phyloP scores from a whole-genome alignment of 2,797 vertebrate species.

The Galaxias olidus region DNA sequence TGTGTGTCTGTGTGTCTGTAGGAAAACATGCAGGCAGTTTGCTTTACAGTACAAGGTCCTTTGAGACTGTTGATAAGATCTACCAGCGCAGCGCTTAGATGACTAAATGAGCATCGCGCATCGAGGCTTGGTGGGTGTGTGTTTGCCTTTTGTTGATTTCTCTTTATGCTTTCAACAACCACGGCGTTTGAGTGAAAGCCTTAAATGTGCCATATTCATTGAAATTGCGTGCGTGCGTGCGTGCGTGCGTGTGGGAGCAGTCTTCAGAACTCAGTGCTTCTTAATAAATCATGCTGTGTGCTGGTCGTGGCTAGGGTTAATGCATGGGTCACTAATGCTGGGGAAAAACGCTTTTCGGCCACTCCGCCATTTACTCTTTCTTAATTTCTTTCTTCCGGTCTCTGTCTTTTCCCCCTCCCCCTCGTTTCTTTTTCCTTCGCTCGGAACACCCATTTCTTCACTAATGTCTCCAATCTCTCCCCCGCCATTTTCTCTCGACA shows the following conservation, averaged over 20 bases:
- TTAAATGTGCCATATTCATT: not conserved
- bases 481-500: not conserved
- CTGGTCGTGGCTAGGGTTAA: conserved; percentile 50
- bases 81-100: conserved; percentile 57
- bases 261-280: conserved; percentile 21
- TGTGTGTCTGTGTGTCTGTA: not conserved
- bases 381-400: conserved; percentile 27
- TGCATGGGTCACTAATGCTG: conserved; percentile 60
- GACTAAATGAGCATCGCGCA: conserved; percentile 43
- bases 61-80: conserved; percentile 51
- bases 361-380: not conserved
- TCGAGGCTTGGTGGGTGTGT: too few relatives aligned
- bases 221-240: conserved; percentile 28
- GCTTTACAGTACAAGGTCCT: conserved; percentile 28
- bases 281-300: conserved; percentile 62
- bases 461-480: conserved; percentile 30
- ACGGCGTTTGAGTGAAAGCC: too few relatives aligned
- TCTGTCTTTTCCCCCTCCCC: conserved; percentile 29
- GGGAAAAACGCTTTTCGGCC: not conserved
- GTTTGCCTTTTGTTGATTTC: too few relatives aligned
- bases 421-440: conserved; percentile 26
- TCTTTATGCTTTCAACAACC: too few relatives aligned
- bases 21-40: too few relatives aligned
- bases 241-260: conserved; percentile 13
- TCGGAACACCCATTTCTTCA: conserved; percentile 33